Conservation (phyloP, 2,888 invertebrate species). For the Hofmannophila pseudospretella region DNA sequence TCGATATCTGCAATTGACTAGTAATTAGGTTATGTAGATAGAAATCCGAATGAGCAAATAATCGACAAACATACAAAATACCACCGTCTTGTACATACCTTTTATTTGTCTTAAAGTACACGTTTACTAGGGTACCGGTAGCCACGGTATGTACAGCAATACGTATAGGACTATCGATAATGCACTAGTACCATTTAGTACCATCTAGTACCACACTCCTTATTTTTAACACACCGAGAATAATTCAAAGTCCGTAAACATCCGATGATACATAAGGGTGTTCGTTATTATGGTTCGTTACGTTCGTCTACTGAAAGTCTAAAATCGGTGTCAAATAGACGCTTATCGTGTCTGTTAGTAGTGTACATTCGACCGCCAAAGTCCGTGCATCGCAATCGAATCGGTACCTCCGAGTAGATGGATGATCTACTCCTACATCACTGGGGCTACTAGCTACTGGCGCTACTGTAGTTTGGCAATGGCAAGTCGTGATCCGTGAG, state of each 20-base stretch:
- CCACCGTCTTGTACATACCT: not conserved
- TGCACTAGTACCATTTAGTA: too few relatives aligned
- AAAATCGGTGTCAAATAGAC: not conserved
- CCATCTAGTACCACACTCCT: too few relatives aligned
- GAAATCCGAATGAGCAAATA: slow-evolving; percentile 14
- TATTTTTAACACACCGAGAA: not conserved
- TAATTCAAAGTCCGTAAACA: not conserved
- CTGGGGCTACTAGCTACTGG: slow-evolving; percentile 7
- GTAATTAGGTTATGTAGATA: slow-evolving; percentile 13
- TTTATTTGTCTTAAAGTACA: slow-evolving; percentile 1
- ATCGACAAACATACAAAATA: slow-evolving; percentile 8
- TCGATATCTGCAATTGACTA: slow-evolving; percentile 34
- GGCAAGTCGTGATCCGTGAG: slow-evolving; percentile 1
- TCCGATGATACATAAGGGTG: not conserved
- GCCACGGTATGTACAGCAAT: slow-evolving; percentile 22
- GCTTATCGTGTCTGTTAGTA: not conserved
- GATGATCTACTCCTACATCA: slow-evolving; percentile 1
- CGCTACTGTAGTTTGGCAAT: slow-evolving; percentile 5
- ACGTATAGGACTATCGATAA: not conserved
- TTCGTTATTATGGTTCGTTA: not conserved
- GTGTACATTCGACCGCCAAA: not conserved
- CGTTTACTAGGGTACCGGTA: slow-evolving; percentile 5
- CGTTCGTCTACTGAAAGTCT: not conserved
- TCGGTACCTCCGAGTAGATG: not conserved
- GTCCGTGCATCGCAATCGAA: not conserved